phyloP scores from a whole-genome alignment of 1,140 invertebrate genomes.

The Drosophila guanche region DNA sequence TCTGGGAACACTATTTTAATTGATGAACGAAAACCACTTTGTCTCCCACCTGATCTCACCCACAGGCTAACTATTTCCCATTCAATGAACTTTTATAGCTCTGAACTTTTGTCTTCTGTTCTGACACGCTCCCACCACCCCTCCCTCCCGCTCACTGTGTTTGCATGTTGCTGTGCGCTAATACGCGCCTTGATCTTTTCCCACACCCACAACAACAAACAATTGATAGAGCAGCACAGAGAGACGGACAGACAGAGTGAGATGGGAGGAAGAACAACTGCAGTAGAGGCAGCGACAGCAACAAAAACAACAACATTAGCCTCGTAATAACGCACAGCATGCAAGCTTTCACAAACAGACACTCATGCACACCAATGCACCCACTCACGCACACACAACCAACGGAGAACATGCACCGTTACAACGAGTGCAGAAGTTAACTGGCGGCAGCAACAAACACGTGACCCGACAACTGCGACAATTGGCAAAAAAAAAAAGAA shows the following conservation, averaged over 20 bases:
- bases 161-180: conserved; percentile 50
- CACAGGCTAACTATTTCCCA: conserved; percentile 6
- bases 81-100: conserved; percentile 45
- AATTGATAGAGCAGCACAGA: conserved; percentile 11
- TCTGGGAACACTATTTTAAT: too few species aligned
- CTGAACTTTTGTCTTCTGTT: conserved; percentile 48
- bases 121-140: conserved; percentile 25
- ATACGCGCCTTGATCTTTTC: conserved; percentile 74
- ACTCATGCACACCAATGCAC: conserved; percentile 33
- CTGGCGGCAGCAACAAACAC: conserved; percentile 73
- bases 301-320: conserved; percentile 39
- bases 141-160: conserved; percentile 25
- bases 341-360: conserved; percentile 70
- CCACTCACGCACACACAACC: conserved; percentile 13
- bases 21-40: neutral
- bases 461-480: conserved; percentile 78
- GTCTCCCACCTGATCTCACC: too few species aligned
- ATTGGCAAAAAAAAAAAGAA: conserved; percentile 59
- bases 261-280: conserved; percentile 15
- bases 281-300: conserved; percentile 7
- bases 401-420: conserved; percentile 66
- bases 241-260: neutral
- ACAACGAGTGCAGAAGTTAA: conserved; percentile 80
- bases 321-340: conserved; percentile 73
- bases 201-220: conserved; percentile 61